Evolutionary conservation across 2,113 vertebrate species (phyloP).

Genomic region (Oreochromis tanganicae): DNA sequence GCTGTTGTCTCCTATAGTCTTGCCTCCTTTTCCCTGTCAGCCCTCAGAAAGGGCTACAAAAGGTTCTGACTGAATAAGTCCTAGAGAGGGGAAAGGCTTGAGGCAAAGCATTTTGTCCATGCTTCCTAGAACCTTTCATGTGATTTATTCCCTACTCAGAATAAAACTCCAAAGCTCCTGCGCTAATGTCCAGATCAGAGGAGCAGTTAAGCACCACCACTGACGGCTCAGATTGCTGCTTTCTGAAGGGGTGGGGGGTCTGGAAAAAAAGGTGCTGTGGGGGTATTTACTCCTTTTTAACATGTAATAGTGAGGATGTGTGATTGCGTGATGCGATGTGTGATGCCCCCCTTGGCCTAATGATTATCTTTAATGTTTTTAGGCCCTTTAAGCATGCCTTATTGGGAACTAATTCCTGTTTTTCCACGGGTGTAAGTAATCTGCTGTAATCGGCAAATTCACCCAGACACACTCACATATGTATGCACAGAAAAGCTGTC

Average conservation of each 20-base stretch:
- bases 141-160: not conserved
- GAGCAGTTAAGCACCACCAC: constrained; percentile 38
- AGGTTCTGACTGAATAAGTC: not conserved
- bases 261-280: not conserved
- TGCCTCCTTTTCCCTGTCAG: not conserved
- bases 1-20: constrained; percentile 15
- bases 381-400: constrained; percentile 65
- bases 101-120: not conserved
- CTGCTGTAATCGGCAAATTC: constrained; percentile 61
- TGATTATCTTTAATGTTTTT: constrained; percentile 65
- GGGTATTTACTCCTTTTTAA: constrained; percentile 41
- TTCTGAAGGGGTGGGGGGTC: constrained; percentile 12
- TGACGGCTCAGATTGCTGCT: constrained; percentile 14
- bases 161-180: constrained; percentile 33
- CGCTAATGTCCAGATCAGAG: constrained; percentile 54
- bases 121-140: constrained; percentile 3
- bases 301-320: not conserved
- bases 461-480: constrained; percentile 51
- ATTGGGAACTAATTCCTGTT: constrained; percentile 68
- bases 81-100: not conserved
- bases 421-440: constrained; percentile 67
- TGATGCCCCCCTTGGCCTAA: constrained; percentile 36
- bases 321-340: constrained; percentile 40
- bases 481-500: constrained; percentile 24
- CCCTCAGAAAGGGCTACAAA: constrained; percentile 12